Conservation (phyloP, 2,888 invertebrate genomes). For the Biston stratarius region DNA sequence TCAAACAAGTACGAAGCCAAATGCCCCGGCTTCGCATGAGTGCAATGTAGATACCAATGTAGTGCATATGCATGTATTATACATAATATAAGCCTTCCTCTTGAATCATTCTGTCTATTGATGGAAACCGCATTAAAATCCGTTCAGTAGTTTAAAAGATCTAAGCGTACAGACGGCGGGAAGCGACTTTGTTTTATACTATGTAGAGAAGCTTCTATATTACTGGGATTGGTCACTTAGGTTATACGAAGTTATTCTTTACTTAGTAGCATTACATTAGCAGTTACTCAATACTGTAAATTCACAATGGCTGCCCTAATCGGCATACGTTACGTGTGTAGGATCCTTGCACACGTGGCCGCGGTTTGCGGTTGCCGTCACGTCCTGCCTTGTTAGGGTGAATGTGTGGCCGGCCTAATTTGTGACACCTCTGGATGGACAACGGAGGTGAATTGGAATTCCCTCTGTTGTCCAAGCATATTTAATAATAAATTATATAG, state of each 20-base stretch:
- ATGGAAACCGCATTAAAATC: too few species aligned
- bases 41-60: too few species aligned
- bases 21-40: too few species aligned
- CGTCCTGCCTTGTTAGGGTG: constrained; percentile 36
- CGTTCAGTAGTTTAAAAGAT: too few species aligned
- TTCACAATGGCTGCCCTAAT: constrained; percentile 31
- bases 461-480: neutral
- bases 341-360: constrained; percentile 36
- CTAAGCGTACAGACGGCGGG: too few species aligned
- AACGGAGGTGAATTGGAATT: constrained; percentile 14
- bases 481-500: too few species aligned
- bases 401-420: constrained; percentile 28
- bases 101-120: too few species aligned
- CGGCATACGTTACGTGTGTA: constrained; percentile 39
- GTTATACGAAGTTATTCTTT: neutral
- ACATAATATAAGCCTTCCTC: too few species aligned
- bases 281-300: constrained; percentile 15
- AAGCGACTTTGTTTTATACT: too few species aligned
- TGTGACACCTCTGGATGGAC: constrained; percentile 27
- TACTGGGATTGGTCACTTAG: neutral
- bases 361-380: constrained; percentile 36
- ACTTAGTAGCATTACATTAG: neutral
- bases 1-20: too few species aligned
- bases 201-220: too few species aligned
- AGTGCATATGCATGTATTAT: too few species aligned